Percentiles rank a stretch among this genome's conserved stretches.
These are phyloP conservation scores for Saccostrea glomerata DNA, from an alignment of 1,140 invertebrate species.

Conservation along the genomic window DNA sequence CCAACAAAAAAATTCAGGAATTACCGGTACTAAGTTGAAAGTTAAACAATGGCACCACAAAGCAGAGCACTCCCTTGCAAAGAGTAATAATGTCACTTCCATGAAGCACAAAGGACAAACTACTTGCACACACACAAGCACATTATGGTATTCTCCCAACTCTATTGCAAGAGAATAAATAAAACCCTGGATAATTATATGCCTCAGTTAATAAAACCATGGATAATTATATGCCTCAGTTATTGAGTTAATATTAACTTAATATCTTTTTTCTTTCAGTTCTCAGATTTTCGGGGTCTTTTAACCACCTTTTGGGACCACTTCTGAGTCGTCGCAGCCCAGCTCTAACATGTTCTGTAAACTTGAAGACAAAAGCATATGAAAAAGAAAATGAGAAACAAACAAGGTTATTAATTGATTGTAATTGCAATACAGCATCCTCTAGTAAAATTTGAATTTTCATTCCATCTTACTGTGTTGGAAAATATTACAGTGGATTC, in stretches of 20 bases:
- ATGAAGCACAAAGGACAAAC: too few relatives aligned
- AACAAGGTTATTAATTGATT: slow-evolving; percentile 22
- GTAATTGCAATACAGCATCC: background rate
- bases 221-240: background rate
- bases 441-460: background rate
- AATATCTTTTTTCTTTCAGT: background rate
- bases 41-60: too few relatives aligned
- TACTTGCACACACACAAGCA: too few relatives aligned
- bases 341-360: slow-evolving; percentile 28
- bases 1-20: too few relatives aligned
- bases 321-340: slow-evolving; percentile 8
- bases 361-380: slow-evolving; percentile 10
- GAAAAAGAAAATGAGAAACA: slow-evolving; percentile 30
- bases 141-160: too few relatives aligned
- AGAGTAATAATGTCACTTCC: too few relatives aligned
- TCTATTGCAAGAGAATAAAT: background rate
- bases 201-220: background rate
- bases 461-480: too few relatives aligned
- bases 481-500: too few relatives aligned
- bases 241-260: background rate
- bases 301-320: background rate
- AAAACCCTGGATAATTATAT: background rate
- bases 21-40: too few relatives aligned
- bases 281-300: slow-evolving; percentile 22
- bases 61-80: too few relatives aligned